These are phyloP conservation scores for Numenius arquata DNA, from an alignment of 2,113 vertebrate species.

Conservation along the genomic window DNA sequence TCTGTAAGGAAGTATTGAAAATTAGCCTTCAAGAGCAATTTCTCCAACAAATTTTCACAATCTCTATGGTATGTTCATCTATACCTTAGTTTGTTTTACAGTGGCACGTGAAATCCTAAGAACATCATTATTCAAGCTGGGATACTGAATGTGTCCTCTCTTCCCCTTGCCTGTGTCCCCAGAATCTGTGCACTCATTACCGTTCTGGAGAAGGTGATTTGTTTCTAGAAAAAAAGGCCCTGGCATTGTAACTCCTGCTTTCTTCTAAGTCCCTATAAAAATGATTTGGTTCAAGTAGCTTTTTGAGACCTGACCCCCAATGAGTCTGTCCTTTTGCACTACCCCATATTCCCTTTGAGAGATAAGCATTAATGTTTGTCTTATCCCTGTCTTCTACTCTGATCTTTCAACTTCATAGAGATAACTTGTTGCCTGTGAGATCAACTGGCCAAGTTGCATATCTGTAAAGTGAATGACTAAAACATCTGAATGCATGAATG, in stretches of 20 bases:
- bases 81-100: neutral
- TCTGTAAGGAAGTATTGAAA: neutral
- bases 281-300: neutral
- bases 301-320: neutral
- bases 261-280: neutral
- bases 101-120: neutral
- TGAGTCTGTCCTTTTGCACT: neutral
- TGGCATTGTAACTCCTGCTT: neutral
- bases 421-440: neutral
- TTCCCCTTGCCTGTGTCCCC: neutral
- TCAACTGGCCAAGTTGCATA: neutral
- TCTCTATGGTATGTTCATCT: neutral
- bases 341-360: neutral
- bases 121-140: neutral
- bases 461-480: neutral
- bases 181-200: neutral
- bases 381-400: neutral
- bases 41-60: neutral
- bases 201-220: neutral
- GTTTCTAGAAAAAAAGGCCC: neutral
- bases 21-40: neutral
- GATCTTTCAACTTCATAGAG: neutral
- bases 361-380: neutral
- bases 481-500: neutral
- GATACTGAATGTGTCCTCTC: neutral